These are phyloP conservation scores for Sparus aurata DNA, from an alignment of 2,797 vertebrate species.

Conservation along the genomic window DNA sequence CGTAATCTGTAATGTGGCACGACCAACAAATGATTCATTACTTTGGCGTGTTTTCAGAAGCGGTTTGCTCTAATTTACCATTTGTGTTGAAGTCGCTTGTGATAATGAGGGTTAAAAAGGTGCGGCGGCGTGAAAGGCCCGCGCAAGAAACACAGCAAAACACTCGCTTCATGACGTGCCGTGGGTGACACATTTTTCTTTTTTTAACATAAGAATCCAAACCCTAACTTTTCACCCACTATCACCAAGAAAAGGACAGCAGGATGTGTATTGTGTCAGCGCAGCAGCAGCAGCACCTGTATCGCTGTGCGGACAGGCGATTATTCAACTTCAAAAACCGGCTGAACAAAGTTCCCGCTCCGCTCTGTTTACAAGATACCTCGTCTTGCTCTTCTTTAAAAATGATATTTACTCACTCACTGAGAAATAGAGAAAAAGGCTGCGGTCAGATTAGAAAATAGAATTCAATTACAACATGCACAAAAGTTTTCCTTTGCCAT, in stretches of 20 bases:
- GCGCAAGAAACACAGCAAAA: constrained; percentile 12
- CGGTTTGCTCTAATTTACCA: constrained; percentile 33
- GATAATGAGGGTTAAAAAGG: constrained; percentile 33
- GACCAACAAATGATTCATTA: constrained; percentile 48
- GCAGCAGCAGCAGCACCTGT: constrained; percentile 13
- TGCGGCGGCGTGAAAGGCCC: constrained; percentile 18
- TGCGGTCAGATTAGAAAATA: constrained; percentile 20
- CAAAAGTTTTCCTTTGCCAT: neutral
- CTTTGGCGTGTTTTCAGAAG: constrained; percentile 11
- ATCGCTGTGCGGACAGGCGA: neutral
- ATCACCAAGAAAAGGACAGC: neutral
- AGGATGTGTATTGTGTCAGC: neutral
- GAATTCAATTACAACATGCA: constrained; percentile 32
- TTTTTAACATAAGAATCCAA: neutral
- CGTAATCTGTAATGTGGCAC: constrained; percentile 50
- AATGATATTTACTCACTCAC: neutral
- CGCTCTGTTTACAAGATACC: neutral
- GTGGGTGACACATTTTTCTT: neutral
- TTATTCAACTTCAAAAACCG: constrained; percentile 3
- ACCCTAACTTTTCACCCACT: neutral
- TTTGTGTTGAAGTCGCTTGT: constrained; percentile 38
- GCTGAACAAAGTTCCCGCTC: neutral
- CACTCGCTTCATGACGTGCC: constrained; percentile 9
- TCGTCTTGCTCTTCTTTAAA: constrained; percentile 3
- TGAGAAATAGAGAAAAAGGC: constrained; percentile 1